These are phyloP conservation scores for Tridacna gigas DNA, from an alignment of 2,888 invertebrate genomes.

Conservation along the genomic window DNA sequence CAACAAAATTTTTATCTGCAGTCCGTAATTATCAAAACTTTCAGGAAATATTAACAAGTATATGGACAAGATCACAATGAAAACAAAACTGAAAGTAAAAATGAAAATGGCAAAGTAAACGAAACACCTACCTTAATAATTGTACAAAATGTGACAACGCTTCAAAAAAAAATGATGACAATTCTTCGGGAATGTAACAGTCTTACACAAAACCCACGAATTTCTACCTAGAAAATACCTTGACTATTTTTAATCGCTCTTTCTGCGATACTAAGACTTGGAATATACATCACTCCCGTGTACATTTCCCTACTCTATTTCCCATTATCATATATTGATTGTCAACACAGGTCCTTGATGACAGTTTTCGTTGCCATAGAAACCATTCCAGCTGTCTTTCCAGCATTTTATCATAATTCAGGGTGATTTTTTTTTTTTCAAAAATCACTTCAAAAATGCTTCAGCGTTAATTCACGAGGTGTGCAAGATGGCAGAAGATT, in stretches of 20 bases:
- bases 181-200: too few relatives aligned
- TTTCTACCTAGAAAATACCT: too few relatives aligned
- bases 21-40: too few relatives aligned
- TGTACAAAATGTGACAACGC: too few relatives aligned
- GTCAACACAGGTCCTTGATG: slow-evolving; percentile 55
- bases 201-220: too few relatives aligned
- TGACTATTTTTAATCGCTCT: neutral
- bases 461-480: neutral
- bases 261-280: neutral
- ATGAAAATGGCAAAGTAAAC: too few relatives aligned
- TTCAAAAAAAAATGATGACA: too few relatives aligned
- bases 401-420: slow-evolving; percentile 12
- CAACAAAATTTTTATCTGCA: too few relatives aligned
- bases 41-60: too few relatives aligned
- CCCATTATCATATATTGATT: slow-evolving; percentile 63
- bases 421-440: neutral
- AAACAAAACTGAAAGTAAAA: too few relatives aligned
- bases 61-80: too few relatives aligned
- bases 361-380: slow-evolving; percentile 64
- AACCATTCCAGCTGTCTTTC: slow-evolving; percentile 60
- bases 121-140: too few relatives aligned
- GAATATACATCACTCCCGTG: slow-evolving; percentile 27
- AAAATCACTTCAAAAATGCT: neutral
- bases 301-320: slow-evolving; percentile 19
- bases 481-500: neutral